phyloP scores from a whole-genome alignment of 2,113 vertebrate species.

The Galbula dea region DNA sequence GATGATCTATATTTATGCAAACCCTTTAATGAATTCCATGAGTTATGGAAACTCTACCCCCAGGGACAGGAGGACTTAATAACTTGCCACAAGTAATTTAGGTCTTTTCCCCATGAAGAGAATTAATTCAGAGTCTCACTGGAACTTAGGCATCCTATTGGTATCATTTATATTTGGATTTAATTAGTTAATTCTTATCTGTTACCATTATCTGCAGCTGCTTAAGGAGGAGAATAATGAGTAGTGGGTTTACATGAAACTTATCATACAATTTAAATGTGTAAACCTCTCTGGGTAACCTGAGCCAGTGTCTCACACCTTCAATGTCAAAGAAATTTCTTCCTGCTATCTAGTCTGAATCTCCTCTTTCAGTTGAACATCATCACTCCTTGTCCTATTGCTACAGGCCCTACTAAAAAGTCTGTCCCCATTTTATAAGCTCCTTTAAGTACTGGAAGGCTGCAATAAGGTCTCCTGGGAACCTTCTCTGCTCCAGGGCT shows the following conservation, averaged over 20 bases:
- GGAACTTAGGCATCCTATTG: not conserved
- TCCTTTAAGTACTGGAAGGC: not conserved
- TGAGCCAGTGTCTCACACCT: too few species aligned
- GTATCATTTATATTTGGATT: not conserved
- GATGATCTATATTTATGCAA: not conserved
- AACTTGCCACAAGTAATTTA: conserved; percentile 29
- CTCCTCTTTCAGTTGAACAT: not conserved
- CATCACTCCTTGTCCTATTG: not conserved
- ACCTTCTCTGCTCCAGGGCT: not conserved
- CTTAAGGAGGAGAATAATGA: not conserved
- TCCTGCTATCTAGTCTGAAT: not conserved
- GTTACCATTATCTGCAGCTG: not conserved
- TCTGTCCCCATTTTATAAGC: not conserved
- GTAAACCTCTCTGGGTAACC: too few species aligned
- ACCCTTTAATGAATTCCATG: conserved; percentile 18
- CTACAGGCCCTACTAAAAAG: not conserved
- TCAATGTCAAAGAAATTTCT: not conserved
- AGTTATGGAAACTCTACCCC: not conserved
- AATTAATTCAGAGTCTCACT: conserved; percentile 39
- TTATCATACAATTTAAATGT: not conserved
- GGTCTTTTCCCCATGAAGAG: not conserved
- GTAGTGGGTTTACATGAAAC: not conserved
- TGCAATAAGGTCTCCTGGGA: not conserved
- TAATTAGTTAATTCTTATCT: conserved; percentile 14
- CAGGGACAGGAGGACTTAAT: conserved; percentile 48